Base-by-base conservation (phyloP, 2,797 vertebrate species). In the Thamnophis elegans region DNA sequence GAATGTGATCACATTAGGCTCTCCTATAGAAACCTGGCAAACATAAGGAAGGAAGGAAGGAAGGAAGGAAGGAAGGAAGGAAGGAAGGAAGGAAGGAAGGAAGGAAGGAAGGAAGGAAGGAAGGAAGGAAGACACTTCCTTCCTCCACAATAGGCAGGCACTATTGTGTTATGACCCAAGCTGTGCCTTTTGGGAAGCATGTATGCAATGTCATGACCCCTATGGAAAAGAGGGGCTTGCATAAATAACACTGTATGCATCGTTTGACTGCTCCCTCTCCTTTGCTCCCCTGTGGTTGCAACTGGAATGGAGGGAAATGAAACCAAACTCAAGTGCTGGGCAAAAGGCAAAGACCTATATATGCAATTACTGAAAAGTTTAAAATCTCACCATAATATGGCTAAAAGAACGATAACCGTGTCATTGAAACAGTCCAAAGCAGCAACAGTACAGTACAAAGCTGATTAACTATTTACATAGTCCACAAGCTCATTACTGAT, bases 321-420 rank as follows among this genome's bases (percentile, higher is more conserved):
- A 78, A 78, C 8, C 1, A 42, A 78, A 28, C 55, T 60, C 89
- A 78, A 11, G 42, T 25, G 16, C 65, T 88, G 47, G 56, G 54
- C 22, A 89, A 32, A 47, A 36, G 59, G 51, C 20, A 18, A n/a
- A 13, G 58, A n/a, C 82, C 58, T 12, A 62, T 14, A 68, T 42
- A 47, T 55, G 1, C 16, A 96, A 93, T 94, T 88, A 89, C 96
- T 92, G 96, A 95, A 95, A 96, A 97, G 90, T 95, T 93, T 32
- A 68, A 88, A 78, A 94, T 88, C 94, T 95, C 88, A 93, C 73
- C 88, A 91, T 95, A 2, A 54, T 32, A 95, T 16, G 91, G 92
- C 86, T 95, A 96, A 51, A 82, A 28, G 97, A 97, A 97, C 95
- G 95, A 95, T 78, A 95, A 93, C 65, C 92, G 92, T 92, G 18